Base-by-base conservation (phyloP, 2,888 invertebrate species). In the Acronicta leporina region DNA sequence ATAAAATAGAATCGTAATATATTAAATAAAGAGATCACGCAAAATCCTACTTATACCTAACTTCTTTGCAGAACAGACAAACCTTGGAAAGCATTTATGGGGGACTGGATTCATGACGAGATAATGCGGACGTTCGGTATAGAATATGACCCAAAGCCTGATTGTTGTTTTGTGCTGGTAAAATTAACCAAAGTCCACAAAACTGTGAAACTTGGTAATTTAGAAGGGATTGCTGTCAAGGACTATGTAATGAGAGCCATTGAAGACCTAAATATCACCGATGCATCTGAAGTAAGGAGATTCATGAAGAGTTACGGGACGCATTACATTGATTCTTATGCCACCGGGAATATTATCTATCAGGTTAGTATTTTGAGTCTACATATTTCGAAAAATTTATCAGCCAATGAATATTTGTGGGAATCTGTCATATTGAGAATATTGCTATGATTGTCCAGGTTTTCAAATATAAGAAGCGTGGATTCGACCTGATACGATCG, bases 41-140 rank as follows among this genome's bases (percentile, higher is more conserved):
- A 25, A 25, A 44, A 25, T 13, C 13, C 1, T 20, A 40, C 10
- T 13, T 14, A 40, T 56, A 8, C 42, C 25, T 47, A 25, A 40
- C 16, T 14, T 48, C 63, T 81, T 86, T 69, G 46, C 89, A 94
- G 94, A 71, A 90, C 93, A 79, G 87, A 97, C 80, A 96, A 96
- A 79, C 97, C 98, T 8, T 98, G 98, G 98, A 96, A 97, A 83
- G 98, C 98, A 0, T 98, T 98, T 82, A 96, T 97, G 63, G 97
- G 96, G 0, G 97, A 98, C 72, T 98, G 98, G 98, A 96, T 97
- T 45, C 93, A 95, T 9, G 96, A 97, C n/a, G 96, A 96, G 57
- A 96, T 98, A 52, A 97, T 97, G 77, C 96, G 96, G 56, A 97
- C 97, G 68, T 95, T 98, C 67, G 98, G 98, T 44, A 96, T 98